phyloP scores from a whole-genome alignment of 2,888 invertebrate species.

The Andrena trimmerana region DNA sequence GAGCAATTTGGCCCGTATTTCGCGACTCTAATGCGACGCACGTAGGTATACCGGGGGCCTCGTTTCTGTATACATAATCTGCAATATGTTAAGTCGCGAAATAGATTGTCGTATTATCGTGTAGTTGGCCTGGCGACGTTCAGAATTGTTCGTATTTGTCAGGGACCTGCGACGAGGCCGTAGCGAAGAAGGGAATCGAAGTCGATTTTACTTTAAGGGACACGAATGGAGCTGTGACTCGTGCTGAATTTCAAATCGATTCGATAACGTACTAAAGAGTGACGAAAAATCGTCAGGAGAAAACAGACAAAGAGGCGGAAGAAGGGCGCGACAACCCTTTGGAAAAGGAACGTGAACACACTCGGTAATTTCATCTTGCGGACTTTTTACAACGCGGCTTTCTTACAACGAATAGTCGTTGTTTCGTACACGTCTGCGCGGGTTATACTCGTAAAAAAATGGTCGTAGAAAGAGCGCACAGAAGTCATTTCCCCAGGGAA shows the following conservation, averaged over 20 bases:
- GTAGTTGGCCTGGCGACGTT: constrained; percentile 69
- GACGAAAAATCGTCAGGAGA: constrained; percentile 64
- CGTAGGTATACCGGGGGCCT: constrained; percentile 34
- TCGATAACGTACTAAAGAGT: constrained; percentile 40
- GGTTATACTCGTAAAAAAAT: constrained; percentile 64
- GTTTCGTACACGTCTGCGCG: constrained; percentile 34
- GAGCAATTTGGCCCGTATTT: constrained; percentile 46
- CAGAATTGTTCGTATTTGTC: constrained; percentile 77
- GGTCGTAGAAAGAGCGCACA: constrained; percentile 44
- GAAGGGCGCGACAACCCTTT: constrained; percentile 6
- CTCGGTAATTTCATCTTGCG: constrained; percentile 59
- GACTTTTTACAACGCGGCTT: constrained; percentile 53
- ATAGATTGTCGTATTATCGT: constrained; percentile 75
- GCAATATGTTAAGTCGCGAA: constrained; percentile 68
- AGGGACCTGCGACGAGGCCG: constrained; percentile 67
- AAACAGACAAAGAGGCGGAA: background rate
- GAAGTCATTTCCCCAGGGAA: constrained; percentile 73
- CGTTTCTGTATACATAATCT: constrained; percentile 20
- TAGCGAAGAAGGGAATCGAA: constrained; percentile 61
- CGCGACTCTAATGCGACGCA: constrained; percentile 36
- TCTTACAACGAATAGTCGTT: constrained; percentile 52
- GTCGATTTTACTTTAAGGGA: constrained; percentile 67
- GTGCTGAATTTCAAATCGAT: constrained; percentile 71
- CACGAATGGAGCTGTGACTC: constrained; percentile 68
- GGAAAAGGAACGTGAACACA: constrained; percentile 23